These are phyloP conservation scores for Erythrolamprus reginae DNA, from an alignment of 2,113 vertebrate species.

Conservation along the genomic window DNA sequence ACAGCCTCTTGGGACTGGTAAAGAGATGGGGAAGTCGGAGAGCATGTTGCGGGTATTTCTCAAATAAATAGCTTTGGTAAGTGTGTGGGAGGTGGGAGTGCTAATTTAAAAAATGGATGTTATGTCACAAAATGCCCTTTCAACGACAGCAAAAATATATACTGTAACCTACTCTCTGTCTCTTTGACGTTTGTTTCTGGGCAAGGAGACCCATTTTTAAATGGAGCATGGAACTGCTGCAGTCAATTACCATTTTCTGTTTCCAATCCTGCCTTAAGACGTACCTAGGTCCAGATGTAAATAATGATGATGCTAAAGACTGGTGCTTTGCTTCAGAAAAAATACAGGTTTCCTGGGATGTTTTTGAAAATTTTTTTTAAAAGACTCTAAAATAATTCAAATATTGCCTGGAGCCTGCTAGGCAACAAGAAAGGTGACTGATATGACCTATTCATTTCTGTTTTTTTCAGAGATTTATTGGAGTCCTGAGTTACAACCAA, in stretches of 20 bases:
- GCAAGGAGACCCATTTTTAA: background rate
- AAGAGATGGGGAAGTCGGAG: background rate
- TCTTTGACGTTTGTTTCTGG: background rate
- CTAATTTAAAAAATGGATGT: background rate
- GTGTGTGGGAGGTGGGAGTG: background rate
- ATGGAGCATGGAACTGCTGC: background rate
- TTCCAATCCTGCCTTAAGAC: background rate
- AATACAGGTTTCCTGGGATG: background rate
- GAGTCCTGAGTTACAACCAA: background rate
- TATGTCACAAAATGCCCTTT: background rate
- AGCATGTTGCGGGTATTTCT: background rate
- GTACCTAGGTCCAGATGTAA: background rate
- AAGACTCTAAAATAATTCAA: background rate
- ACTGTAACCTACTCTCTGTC: background rate
- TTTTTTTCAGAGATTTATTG: background rate
- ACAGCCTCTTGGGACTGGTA: background rate
- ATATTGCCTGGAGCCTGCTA: background rate
- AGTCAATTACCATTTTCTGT: background rate
- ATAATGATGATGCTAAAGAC: background rate
- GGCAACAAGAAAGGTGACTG: background rate
- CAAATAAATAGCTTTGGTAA: background rate
- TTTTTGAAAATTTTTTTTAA: background rate
- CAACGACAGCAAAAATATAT: background rate
- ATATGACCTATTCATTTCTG: background rate
- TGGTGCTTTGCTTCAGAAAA: background rate